Evolutionary conservation across 2,113 vertebrate genomes (phyloP), one percentile per base, ranked within the genome.

Genomic region (Meleagris gallopavo): DNA sequence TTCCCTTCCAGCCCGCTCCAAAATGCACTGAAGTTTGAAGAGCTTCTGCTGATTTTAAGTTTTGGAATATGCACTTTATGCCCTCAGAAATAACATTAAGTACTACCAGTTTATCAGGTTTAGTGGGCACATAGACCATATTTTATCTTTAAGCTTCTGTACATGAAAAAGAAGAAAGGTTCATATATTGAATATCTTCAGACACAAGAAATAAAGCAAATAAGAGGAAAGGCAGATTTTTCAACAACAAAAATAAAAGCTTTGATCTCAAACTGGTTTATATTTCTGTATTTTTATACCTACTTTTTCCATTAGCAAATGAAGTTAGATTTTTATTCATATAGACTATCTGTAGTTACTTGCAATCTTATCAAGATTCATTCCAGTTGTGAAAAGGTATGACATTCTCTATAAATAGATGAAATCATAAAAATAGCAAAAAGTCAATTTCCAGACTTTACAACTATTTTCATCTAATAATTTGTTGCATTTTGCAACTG

Each of bases 381-480:
- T 70, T 70, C 45, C 25, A 64, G 52, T n/a, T 91, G 65, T 54
- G 62, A 78, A 91, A 75, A 72, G 21, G 46, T 41, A 48, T 34
- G 14, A 43, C 9, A 22, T 17, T 72, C 5, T 13, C 5, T 61
- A 57, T 36, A 88, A 83, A 82, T 12, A 93, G 66, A 88, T 78
- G 86, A 88, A 75, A 73, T 66, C 40, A 93, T 90, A 72, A 89
- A 94, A 66, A 30, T 3, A 76, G 58, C 24, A 76, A 89, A 76
- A 91, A 74, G 67, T 80, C 64, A 22, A 83, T 94, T 93, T 86
- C 36, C 38, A 91, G 69, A 64, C 43, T 82, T 94, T 38, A 74
- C 29, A 89, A n/a, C 78, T 80, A 67, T 86, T 78, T 93, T 86
- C 32, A 79, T 25, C n/a, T 65, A 81, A 91, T 62, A 83, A 90